Evolutionary conservation across 2,888 invertebrate species (phyloP), one percentile per base, ranked within the genome.

Genomic region (Geotrupes spiniger): DNA sequence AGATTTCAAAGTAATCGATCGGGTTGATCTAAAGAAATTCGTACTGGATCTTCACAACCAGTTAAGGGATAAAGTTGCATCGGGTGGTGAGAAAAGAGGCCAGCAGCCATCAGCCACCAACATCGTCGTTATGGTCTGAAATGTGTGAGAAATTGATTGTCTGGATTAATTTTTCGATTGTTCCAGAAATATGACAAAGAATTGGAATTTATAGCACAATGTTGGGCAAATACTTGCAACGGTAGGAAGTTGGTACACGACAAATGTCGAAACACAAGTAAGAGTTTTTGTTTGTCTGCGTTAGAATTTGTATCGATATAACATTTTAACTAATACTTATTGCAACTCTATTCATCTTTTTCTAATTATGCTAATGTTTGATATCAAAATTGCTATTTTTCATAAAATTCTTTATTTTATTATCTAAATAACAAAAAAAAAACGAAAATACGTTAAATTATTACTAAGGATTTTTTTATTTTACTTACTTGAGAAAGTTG

Each of bases 211-310:
- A 65, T 70, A 28, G 68, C 71, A 2, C 71, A 71, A 56, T 72
- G 72, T 47, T 72, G 71, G 72, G 67, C 69, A 2, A 72, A 71
- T 51, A 59, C 63, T 9, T 72, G 72, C 44, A 61, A 70, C 39
- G 68, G 68, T 33, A 62, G 58, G 38, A 63, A 66, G 9, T 52
- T 71, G 9, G 54, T 56, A 4, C 72, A 72, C 51, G 71, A 71
- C 46, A 50, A 50, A 11, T 72, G 71, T 43, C 52, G 70, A 54
- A 57, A 65, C 58, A 69, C 71, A 44, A 59, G 72, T 72, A 64
- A 61, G 58, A 52, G 44, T 21, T 9, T 44, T n/a, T n/a, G n/a
- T n/a, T n/a, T n/a, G n/a, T n/a, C n/a, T n/a, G n/a, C n/a, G n/a
- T n/a, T n/a, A n/a, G n/a, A n/a, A 28, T 42, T 29, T 9, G 15